Percentiles rank a stretch among this genome's conserved stretches.
phyloP scores from a whole-genome alignment of 2,888 invertebrate genomes.

The Rambutsinella grinnellia region DNA sequence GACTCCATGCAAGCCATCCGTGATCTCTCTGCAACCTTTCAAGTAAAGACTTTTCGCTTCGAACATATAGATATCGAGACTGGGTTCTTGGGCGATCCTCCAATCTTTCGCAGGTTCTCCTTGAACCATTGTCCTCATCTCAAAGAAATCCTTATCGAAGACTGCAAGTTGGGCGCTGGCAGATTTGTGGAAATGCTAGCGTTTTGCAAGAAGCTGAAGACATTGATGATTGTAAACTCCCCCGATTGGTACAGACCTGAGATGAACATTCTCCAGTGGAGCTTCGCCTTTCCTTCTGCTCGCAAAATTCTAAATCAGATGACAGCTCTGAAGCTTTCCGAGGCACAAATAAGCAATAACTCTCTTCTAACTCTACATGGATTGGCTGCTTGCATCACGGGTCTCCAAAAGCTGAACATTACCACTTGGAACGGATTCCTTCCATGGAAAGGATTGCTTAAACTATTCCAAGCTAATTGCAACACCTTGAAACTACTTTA shows the following conservation, averaged over 20 bases:
- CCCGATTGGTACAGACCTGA: background rate
- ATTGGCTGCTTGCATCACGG: background rate
- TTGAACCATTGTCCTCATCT: background rate
- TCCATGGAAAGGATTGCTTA: background rate
- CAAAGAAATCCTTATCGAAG: background rate
- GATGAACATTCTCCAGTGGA: conserved; percentile 12
- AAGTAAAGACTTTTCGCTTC: background rate
- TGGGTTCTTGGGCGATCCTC: conserved; percentile 2
- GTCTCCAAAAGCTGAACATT: background rate
- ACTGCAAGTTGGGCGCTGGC: conserved; percentile 1
- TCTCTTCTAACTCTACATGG: conserved; percentile 17
- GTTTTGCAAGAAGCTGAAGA: conserved; percentile 13
- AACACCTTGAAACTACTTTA: background rate
- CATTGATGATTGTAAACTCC: background rate
- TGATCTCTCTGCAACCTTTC: background rate
- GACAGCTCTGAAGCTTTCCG: background rate
- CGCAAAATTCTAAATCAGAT: background rate
- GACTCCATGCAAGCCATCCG: background rate
- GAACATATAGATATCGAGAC: background rate
- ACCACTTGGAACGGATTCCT: background rate
- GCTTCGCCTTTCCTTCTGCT: conserved; percentile 9
- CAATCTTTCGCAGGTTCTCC: conserved; percentile 10
- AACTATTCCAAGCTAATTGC: background rate
- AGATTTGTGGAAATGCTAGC: conserved; percentile 35
- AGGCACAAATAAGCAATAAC: background rate